phyloP scores from a whole-genome alignment of 2,797 vertebrate species.

The Ataeniobius toweri region DNA sequence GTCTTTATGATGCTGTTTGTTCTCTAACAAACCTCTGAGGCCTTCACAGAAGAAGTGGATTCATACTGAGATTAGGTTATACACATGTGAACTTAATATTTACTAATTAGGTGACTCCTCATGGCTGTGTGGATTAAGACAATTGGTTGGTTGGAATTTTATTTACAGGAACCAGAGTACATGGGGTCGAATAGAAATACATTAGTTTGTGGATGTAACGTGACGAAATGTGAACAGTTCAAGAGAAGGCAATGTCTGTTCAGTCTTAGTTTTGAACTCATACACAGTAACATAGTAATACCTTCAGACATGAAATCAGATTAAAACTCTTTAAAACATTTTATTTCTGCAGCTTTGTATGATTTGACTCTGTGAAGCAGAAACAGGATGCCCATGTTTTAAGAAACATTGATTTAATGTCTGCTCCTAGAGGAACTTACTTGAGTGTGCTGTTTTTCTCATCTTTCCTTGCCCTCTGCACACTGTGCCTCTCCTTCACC shows the following conservation, averaged over 20 bases:
- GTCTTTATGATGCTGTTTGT: too few species aligned
- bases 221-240: not conserved
- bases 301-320: conserved; percentile 14
- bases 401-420: conserved; percentile 54
- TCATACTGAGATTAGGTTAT: too few species aligned
- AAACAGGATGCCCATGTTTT: conserved; percentile 21
- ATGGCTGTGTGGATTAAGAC: not conserved
- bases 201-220: not conserved
- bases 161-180: not conserved
- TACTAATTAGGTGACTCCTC: not conserved
- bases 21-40: too few species aligned
- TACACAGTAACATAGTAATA: conserved; percentile 2
- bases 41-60: too few species aligned
- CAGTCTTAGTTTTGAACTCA: conserved; percentile 7
- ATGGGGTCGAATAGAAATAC: not conserved
- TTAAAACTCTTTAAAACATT: conserved; percentile 22
- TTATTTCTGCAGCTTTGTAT: conserved; percentile 17
- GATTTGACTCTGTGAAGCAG: conserved; percentile 13
- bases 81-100: not conserved
- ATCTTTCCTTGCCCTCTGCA: conserved; percentile 64
- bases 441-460: conserved; percentile 59
- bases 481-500: conserved; percentile 63
- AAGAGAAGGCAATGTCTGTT: not conserved
- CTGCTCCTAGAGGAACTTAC: conserved; percentile 62
- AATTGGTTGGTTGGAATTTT: not conserved